Conservation (phyloP, 1,140 invertebrate genomes). For the Hestina assimilis region DNA sequence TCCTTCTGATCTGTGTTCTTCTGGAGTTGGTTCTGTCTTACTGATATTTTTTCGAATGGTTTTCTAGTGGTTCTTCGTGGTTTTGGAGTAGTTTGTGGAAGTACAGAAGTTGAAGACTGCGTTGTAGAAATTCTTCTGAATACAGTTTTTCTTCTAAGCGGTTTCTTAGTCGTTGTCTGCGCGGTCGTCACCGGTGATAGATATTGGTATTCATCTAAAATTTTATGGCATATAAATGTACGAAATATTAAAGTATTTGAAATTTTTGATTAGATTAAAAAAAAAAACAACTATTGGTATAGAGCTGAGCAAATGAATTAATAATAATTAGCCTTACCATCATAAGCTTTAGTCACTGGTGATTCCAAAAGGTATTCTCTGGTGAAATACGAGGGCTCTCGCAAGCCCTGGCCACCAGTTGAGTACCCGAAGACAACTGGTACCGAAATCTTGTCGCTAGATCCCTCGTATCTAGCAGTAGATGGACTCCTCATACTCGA, state of each 20-base stretch:
- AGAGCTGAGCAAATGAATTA: neutral
- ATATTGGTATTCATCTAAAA: constrained; percentile 71
- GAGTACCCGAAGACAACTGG: constrained; percentile 52
- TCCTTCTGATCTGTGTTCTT: constrained; percentile 24
- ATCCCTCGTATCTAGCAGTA: constrained; percentile 43
- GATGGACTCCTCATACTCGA: constrained; percentile 35
- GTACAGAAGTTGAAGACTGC: constrained; percentile 34
- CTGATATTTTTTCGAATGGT: constrained; percentile 57
- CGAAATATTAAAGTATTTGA: no score
- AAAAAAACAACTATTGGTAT: neutral
- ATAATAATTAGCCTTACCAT: constrained; percentile 47
- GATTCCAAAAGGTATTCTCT: constrained; percentile 73
- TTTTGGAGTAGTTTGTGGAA: constrained; percentile 36
- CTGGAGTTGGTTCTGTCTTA: constrained; percentile 20
- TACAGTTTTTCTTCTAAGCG: constrained; percentile 47
- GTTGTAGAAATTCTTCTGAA: constrained; percentile 59
- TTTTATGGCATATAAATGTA: no score
- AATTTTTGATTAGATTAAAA: no score
- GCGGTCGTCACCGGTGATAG: constrained; percentile 53
- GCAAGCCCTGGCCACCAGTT: constrained; percentile 44
- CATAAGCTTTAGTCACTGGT: constrained; percentile 64
- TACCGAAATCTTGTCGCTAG: constrained; percentile 49
- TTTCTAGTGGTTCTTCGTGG: constrained; percentile 45
- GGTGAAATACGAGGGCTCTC: constrained; percentile 65
- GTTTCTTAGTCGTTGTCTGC: constrained; percentile 39